A percentile compares a stretch with the other conserved stretches of the same genome.
Evolutionary conservation across 2,113 vertebrate species (phyloP).

Genomic region (Mesitornis unicolor): DNA sequence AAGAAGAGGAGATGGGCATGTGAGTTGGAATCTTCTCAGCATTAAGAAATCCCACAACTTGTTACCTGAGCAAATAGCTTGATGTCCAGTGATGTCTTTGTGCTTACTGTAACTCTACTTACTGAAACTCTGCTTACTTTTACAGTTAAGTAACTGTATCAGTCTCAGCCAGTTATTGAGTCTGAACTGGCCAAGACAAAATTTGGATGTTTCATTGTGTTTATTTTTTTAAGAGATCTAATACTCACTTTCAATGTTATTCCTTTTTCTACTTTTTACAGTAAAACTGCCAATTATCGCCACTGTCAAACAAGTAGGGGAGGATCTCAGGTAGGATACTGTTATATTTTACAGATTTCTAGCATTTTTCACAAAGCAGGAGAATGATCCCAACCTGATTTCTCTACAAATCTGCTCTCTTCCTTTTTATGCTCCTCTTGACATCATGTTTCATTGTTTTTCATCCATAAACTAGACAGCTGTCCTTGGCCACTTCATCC

Average conservation of each 20-base stretch:
- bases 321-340: slow-evolving; percentile 44
- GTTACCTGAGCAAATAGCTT: neutral
- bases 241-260: neutral
- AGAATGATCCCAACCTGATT: neutral
- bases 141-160: neutral
- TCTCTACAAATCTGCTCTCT: neutral
- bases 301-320: slow-evolving; percentile 25
- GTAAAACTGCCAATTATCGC: slow-evolving; percentile 18
- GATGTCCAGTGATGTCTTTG: neutral
- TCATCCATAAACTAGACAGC: neutral
- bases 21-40: neutral
- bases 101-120: neutral
- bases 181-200: neutral
- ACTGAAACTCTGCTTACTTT: too few species aligned
- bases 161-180: neutral
- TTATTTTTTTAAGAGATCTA: neutral
- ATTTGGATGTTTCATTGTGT: neutral
- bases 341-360: neutral
- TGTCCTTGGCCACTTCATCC: neutral
- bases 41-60: neutral
- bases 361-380: neutral
- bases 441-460: neutral
- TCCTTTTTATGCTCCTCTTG: neutral
- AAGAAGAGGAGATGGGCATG: neutral
- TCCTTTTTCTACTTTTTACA: slow-evolving; percentile 14